A percentile compares a stretch with the other conserved stretches of the same genome.
phyloP scores from a whole-genome alignment of 2,888 invertebrate genomes.

The Scaptodrosophila latifasciaeformis region DNA sequence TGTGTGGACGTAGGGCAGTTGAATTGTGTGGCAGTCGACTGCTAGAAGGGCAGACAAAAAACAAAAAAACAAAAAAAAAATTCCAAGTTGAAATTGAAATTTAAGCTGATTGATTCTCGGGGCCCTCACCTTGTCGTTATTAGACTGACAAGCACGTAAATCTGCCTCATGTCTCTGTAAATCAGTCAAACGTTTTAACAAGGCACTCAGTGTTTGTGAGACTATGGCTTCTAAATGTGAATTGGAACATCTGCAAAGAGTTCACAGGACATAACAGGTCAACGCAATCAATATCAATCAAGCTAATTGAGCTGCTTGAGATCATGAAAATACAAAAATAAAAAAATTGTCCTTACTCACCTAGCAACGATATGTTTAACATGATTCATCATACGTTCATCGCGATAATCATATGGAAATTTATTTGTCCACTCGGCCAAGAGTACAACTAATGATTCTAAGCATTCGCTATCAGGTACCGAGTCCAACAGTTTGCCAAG shows the following conservation, averaged over 20 bases:
- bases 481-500: constrained; percentile 73
- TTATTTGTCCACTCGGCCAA: constrained; percentile 74
- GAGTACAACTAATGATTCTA: constrained; percentile 73
- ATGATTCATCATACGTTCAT: constrained; percentile 75
- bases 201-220: constrained; percentile 76
- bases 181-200: constrained; percentile 76
- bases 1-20: constrained; percentile 73
- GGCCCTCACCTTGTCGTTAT: constrained; percentile 66
- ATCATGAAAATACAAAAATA: too few species aligned
- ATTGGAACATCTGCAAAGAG: constrained; percentile 74
- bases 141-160: constrained; percentile 74
- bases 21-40: constrained; percentile 33
- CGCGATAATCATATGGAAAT: constrained; percentile 75
- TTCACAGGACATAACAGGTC: neutral
- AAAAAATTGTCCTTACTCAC: constrained; percentile 45
- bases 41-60: neutral
- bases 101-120: constrained; percentile 14
- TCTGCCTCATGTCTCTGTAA: constrained; percentile 75
- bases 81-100: too few species aligned
- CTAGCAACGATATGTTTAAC: constrained; percentile 76
- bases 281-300: too few species aligned
- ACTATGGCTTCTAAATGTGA: constrained; percentile 74
- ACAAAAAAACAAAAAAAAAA: constrained; percentile 7
- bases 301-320: constrained; percentile 5
- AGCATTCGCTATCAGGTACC: constrained; percentile 74